A percentile compares a stretch with the other conserved stretches of the same genome.
phyloP scores from a whole-genome alignment of 2,797 vertebrate genomes.

The Sebastes alutus region DNA sequence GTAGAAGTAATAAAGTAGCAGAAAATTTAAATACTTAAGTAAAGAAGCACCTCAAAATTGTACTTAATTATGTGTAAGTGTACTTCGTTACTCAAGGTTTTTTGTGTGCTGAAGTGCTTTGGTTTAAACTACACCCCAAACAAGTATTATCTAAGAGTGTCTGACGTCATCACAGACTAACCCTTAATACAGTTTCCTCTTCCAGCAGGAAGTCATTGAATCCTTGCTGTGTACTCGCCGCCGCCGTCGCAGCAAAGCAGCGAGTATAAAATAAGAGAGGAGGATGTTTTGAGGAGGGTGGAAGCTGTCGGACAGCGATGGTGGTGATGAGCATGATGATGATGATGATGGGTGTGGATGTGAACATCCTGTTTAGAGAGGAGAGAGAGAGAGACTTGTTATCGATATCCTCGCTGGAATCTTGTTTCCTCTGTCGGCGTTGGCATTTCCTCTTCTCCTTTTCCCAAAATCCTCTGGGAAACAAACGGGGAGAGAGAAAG shows the following conservation, averaged over 20 bases:
- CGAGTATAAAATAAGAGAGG: neutral
- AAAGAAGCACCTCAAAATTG: no score
- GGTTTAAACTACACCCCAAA: neutral
- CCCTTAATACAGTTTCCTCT: conserved; percentile 5
- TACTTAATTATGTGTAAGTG: no score
- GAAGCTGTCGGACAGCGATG: conserved; percentile 8
- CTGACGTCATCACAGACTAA: neutral
- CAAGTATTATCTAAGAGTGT: neutral
- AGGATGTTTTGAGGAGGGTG: conserved; percentile 7
- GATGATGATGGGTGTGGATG: conserved; percentile 51
- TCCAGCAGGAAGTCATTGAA: conserved; percentile 1
- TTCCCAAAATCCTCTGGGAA: conserved; percentile 9
- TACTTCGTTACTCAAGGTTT: no score
- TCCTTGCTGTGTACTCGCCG: neutral
- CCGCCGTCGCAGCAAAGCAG: neutral
- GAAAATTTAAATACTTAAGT: no score
- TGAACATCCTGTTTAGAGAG: conserved; percentile 66
- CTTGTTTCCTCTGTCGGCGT: conserved; percentile 41
- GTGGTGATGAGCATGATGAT: neutral
- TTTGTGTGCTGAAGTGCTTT: neutral
- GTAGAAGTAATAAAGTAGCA: neutral
- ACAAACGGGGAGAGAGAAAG: neutral
- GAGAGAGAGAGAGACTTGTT: conserved; percentile 16
- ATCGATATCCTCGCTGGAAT: conserved; percentile 39
- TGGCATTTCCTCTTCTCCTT: conserved; percentile 60